Conservation (phyloP, 2,888 invertebrate genomes). For the Gari tellinella region DNA sequence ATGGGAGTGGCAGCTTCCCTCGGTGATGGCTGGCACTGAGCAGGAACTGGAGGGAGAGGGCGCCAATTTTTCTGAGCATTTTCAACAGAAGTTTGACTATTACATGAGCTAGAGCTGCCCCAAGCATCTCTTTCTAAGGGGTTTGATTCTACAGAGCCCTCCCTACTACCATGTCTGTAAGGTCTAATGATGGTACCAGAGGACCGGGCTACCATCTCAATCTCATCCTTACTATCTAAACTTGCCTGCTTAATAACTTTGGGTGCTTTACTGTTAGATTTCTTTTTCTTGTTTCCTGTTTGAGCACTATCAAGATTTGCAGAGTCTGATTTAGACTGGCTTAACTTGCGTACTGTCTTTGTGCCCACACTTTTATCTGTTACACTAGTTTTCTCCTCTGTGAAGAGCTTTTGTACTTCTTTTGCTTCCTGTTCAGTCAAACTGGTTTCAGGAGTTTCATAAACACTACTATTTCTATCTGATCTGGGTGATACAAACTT, state of each 20-base stretch:
- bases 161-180: conserved; percentile 39
- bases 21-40: conserved; percentile 50
- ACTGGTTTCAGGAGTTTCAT: conserved; percentile 73
- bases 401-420: conserved; percentile 7
- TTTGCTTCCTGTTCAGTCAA: conserved; percentile 51
- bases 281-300: conserved; percentile 41
- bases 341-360: conserved; percentile 15
- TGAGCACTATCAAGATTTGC: conserved; percentile 38
- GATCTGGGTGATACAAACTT: conserved; percentile 38
- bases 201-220: conserved; percentile 29
- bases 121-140: conserved; percentile 58
- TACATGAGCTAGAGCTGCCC: conserved; percentile 56
- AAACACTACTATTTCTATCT: conserved; percentile 70
- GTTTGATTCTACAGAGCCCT: conserved; percentile 56
- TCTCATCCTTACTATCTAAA: conserved; percentile 28
- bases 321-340: conserved; percentile 22
- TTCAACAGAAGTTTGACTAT: conserved; percentile 48
- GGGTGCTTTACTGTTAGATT: conserved; percentile 38
- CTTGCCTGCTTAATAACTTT: conserved; percentile 49
- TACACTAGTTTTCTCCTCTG: conserved; percentile 14
- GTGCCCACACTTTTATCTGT: conserved; percentile 6
- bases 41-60: conserved; percentile 65
- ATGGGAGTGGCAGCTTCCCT: conserved; percentile 42
- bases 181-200: conserved; percentile 56
- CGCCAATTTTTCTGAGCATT: conserved; percentile 54